Evolutionary conservation across 2,888 invertebrate species (phyloP).

Genomic region (Silvanus unidentatus): DNA sequence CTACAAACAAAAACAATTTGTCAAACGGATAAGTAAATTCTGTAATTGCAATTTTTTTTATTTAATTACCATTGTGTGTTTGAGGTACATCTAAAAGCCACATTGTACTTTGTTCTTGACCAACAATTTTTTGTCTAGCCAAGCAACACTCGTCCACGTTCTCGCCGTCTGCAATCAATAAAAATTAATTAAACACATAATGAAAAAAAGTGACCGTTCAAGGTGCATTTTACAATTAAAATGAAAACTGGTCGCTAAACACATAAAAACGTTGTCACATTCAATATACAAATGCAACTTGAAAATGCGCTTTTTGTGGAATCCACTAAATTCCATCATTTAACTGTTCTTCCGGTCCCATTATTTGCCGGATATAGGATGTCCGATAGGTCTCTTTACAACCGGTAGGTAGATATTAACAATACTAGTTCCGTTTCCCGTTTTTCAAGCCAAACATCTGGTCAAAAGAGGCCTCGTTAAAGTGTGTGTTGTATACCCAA

Average conservation of each 20-base stretch:
- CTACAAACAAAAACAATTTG: slow-evolving; percentile 49
- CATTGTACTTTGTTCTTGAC: slow-evolving; percentile 60
- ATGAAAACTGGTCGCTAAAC: no score
- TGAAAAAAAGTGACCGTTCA: slow-evolving; percentile 7
- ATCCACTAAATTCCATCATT: slow-evolving; percentile 26
- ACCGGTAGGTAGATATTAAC: slow-evolving; percentile 20
- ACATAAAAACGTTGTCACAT: no score
- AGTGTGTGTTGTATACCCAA: slow-evolving; percentile 7
- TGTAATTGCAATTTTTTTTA: not conserved
- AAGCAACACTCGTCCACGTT: slow-evolving; percentile 45
- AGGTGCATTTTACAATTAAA: no score
- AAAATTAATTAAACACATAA: slow-evolving; percentile 5
- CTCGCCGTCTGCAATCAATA: slow-evolving; percentile 42
- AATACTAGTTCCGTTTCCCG: slow-evolving; percentile 33
- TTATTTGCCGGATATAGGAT: slow-evolving; percentile 40
- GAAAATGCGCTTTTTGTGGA: slow-evolving; percentile 19
- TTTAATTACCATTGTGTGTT: slow-evolving; percentile 55
- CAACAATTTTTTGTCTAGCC: slow-evolving; percentile 43
- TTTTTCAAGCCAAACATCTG: slow-evolving; percentile 21
- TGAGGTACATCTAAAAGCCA: slow-evolving; percentile 66
- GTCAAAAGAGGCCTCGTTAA: slow-evolving; percentile 2
- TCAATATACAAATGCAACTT: no score
- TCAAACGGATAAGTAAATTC: no score
- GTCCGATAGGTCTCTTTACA: slow-evolving; percentile 42
- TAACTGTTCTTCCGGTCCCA: slow-evolving; percentile 34